phyloP scores from a whole-genome alignment of 2,113 vertebrate species.

The Empidonax alnorum region DNA sequence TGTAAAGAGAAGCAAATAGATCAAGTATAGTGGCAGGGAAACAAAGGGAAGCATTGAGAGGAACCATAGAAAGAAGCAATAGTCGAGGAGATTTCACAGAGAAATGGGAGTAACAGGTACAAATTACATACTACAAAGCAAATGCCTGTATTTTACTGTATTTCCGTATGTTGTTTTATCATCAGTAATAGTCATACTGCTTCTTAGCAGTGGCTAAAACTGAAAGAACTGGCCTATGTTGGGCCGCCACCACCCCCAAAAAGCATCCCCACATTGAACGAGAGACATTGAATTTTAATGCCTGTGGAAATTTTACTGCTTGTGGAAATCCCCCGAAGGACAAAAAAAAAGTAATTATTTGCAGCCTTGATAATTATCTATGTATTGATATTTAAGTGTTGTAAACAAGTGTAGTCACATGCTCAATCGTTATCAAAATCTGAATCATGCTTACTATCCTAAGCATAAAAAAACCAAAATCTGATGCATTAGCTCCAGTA shows the following conservation, averaged over 20 bases:
- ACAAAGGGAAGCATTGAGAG: background rate
- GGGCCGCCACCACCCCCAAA: background rate
- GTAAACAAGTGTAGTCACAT: background rate
- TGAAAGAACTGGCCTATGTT: accelerated
- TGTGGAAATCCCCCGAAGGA: background rate
- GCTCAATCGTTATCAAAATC: background rate
- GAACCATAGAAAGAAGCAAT: background rate
- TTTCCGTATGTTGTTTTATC: background rate
- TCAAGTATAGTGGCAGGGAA: background rate
- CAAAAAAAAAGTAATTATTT: background rate
- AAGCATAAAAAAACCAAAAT: background rate
- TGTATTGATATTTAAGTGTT: conserved; percentile 9
- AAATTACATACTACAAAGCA: background rate
- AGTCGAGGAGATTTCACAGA: background rate
- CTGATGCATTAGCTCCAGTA: background rate
- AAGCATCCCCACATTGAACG: accelerated
- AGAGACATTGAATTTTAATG: background rate
- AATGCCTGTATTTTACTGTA: background rate
- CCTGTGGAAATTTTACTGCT: background rate
- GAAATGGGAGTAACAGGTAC: background rate
- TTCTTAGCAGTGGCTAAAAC: background rate
- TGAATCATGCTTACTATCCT: background rate
- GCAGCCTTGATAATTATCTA: background rate
- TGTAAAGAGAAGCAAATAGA: background rate
- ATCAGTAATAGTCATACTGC: background rate